Percentiles rank a stretch among this genome's conserved stretches.
Evolutionary conservation across 2,888 invertebrate species (phyloP).

Genomic region (Eulithis prunata): DNA sequence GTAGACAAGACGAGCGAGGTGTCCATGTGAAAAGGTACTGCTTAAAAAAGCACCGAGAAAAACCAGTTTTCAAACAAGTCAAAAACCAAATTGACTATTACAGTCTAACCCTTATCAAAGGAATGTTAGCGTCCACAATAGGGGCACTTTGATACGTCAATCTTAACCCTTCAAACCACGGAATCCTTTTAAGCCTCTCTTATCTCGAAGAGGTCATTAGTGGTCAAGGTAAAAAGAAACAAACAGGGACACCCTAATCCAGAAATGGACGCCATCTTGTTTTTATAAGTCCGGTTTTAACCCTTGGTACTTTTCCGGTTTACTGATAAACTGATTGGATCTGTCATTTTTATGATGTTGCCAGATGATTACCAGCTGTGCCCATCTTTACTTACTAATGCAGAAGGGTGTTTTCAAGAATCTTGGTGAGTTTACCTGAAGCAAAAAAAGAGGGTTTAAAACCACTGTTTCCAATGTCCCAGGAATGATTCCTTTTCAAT

Average conservation of each 20-base stretch:
- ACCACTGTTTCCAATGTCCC: no score
- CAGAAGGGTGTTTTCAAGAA: not conserved
- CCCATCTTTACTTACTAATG: conserved; percentile 13
- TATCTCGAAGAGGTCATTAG: conserved; percentile 45
- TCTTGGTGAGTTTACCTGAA: conserved; percentile 18
- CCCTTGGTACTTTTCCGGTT: not conserved
- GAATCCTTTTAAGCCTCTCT: conserved; percentile 29
- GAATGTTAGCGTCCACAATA: conserved; percentile 27
- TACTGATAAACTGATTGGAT: not conserved
- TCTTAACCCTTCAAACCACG: conserved; percentile 28
- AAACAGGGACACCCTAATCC: not conserved
- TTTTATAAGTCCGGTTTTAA: conserved; percentile 1
- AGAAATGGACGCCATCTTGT: conserved; percentile 2
- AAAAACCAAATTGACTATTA: conserved; percentile 10
- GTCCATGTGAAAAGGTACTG: conserved; percentile 2
- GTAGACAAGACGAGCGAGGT: not conserved
- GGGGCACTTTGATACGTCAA: conserved; percentile 31
- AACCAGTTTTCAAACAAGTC: conserved; percentile 21
- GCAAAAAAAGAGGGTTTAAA: conserved; percentile 5
- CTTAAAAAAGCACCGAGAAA: conserved; percentile 2
- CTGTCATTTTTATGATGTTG: not conserved
- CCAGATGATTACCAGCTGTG: not conserved
- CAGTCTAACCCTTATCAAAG: conserved; percentile 27
- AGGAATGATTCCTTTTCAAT: no score
- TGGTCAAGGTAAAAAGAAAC: conserved; percentile 39